Conservation (phyloP, 2,888 invertebrate species). For the Idaea dimidiata region DNA sequence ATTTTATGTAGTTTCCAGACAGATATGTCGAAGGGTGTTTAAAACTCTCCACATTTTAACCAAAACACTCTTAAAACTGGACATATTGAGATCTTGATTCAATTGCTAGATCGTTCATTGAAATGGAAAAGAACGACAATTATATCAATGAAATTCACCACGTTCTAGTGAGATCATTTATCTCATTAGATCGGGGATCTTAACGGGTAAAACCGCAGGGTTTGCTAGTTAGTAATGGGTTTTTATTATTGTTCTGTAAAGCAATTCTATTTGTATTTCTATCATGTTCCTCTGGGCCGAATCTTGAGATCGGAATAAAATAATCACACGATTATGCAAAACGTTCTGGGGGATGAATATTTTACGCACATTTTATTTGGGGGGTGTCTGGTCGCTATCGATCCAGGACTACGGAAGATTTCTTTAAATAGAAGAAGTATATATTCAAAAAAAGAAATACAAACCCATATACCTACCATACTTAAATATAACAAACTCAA, state of each 20-base stretch:
- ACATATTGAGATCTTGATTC: too few relatives aligned
- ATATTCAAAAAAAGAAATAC: too few relatives aligned
- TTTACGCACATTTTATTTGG: background rate
- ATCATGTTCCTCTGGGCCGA: background rate
- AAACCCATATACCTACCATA: background rate
- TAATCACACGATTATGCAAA: background rate
- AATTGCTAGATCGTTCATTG: too few relatives aligned
- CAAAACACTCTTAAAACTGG: too few relatives aligned
- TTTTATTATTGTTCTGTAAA: background rate
- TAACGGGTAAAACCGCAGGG: background rate
- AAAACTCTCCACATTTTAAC: too few relatives aligned
- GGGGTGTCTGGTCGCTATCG: background rate
- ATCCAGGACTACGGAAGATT: background rate
- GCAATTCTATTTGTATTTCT: background rate
- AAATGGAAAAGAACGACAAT: too few relatives aligned
- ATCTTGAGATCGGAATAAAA: background rate
- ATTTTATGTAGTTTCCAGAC: too few relatives aligned
- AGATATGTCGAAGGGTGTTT: too few relatives aligned
- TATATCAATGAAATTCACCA: too few relatives aligned
- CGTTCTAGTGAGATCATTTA: background rate
- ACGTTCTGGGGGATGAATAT: background rate
- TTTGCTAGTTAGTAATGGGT: background rate
- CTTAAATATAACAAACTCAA: background rate
- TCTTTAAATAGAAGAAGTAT: background rate
- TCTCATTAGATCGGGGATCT: background rate